A percentile compares a stretch with the other conserved stretches of the same genome.
These are phyloP conservation scores for Odocoileus virginianus DNA, from an alignment of 2,113 vertebrate genomes.

Conservation along the genomic window DNA sequence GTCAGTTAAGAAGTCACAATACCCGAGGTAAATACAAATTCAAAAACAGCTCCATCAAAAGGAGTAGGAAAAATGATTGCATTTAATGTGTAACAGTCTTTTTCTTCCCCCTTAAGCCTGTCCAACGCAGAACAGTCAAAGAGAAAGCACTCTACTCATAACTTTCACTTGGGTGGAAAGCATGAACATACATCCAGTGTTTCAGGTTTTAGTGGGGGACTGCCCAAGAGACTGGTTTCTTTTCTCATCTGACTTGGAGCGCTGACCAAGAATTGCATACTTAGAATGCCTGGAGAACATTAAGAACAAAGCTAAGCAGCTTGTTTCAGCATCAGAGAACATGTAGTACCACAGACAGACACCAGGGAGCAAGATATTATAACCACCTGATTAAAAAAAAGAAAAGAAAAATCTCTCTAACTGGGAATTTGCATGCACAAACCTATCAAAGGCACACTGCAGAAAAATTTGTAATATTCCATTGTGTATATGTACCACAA, in stretches of 20 bases:
- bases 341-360: neutral
- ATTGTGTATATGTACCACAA: neutral
- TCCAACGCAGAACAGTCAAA: fast-evolving
- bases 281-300: neutral
- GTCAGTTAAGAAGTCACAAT: neutral
- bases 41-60: neutral
- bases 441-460: neutral
- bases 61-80: neutral
- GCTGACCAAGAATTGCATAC: neutral
- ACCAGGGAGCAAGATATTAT: neutral
- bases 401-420: neutral
- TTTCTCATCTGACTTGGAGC: neutral
- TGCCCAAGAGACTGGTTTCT: neutral
- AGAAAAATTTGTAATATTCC: neutral
- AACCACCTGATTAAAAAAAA: neutral
- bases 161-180: neutral
- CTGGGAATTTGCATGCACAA: neutral
- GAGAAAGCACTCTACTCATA: neutral
- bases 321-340: neutral
- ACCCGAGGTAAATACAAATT: neutral
- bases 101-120: neutral
- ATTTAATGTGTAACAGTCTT: neutral
- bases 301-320: neutral
- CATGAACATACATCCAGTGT: neutral
- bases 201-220: neutral